These are phyloP conservation scores for Pachyramphus minor DNA, from an alignment of 2,113 vertebrate genomes.

Conservation along the genomic window DNA sequence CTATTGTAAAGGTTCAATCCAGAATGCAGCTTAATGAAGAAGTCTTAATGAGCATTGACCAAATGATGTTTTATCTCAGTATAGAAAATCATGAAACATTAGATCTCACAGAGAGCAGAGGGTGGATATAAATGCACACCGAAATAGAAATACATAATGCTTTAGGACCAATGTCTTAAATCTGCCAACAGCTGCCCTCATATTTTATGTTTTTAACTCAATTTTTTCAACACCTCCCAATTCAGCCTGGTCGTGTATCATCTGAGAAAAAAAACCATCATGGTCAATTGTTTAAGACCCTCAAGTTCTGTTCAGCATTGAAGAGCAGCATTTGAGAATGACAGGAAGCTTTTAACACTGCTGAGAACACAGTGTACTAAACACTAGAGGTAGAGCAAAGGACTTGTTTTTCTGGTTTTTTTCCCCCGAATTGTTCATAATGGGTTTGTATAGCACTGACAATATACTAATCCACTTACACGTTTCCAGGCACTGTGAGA, in stretches of 20 bases:
- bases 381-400: neutral
- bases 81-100: neutral
- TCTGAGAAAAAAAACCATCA: neutral
- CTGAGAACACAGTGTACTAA: neutral
- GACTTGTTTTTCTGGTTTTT: neutral
- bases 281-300: neutral
- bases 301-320: neutral
- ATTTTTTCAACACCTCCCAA: neutral
- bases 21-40: neutral
- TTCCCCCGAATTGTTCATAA: neutral
- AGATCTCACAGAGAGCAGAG: neutral
- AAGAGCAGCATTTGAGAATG: neutral
- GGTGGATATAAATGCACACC: neutral
- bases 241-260: neutral
- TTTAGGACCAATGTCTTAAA: neutral
- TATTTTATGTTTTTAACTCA: neutral
- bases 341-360: neutral
- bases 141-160: neutral
- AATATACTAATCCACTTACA: neutral
- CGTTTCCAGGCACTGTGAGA: neutral
- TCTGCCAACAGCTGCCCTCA: neutral
- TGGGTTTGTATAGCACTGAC: neutral
- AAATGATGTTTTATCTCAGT: neutral
- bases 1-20: neutral
- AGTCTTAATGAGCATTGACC: neutral